These are phyloP conservation scores for Muschampia staudingeri DNA, from an alignment of 2,888 invertebrate species.

Conservation along the genomic window DNA sequence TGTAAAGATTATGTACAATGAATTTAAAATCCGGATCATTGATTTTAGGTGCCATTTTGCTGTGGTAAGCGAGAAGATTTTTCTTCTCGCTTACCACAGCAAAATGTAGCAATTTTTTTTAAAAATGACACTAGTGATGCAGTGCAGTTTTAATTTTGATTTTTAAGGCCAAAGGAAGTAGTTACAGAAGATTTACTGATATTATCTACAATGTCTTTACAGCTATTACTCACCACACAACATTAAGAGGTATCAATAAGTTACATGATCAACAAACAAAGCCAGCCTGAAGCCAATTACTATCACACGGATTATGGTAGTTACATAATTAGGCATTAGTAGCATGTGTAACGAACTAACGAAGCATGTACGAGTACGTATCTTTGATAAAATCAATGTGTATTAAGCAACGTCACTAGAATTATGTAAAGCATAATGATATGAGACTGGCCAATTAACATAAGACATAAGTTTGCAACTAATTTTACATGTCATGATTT, in stretches of 20 bases:
- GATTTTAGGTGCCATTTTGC: no score
- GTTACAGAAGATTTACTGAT: no score
- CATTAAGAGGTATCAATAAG: conserved; percentile 1
- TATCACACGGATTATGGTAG: conserved; percentile 27
- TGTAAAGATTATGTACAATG: no score
- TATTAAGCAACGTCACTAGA: conserved; percentile 29
- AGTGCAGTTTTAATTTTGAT: no score
- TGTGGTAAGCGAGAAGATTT: no score
- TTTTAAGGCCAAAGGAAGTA: no score
- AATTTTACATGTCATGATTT: neutral
- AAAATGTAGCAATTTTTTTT: no score
- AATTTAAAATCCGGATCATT: no score
- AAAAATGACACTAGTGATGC: no score
- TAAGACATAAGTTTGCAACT: neutral
- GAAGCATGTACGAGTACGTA: conserved; percentile 28
- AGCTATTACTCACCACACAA: neutral
- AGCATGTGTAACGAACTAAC: neutral
- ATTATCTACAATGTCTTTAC: neutral
- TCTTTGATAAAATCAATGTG: conserved; percentile 21
- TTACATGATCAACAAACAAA: conserved; percentile 15
- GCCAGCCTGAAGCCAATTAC: conserved; percentile 13
- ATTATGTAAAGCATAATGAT: conserved; percentile 37
- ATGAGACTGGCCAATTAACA: conserved; percentile 13
- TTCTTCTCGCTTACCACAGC: no score
- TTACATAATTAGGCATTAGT: conserved; percentile 41